Conservation (phyloP, 2,888 invertebrate species). For the Microchrysa polita region DNA sequence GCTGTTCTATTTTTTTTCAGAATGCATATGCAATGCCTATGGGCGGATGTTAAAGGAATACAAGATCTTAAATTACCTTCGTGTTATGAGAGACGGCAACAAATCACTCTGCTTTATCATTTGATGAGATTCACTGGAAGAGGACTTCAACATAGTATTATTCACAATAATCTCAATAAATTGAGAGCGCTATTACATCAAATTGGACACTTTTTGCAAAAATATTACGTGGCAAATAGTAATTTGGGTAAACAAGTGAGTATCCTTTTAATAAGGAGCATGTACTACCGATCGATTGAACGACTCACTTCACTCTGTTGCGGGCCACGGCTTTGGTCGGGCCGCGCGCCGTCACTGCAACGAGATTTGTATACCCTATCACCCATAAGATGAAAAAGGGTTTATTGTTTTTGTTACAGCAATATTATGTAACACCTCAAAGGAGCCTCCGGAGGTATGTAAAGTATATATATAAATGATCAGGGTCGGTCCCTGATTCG, state of each 20-base stretch:
- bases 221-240: slow-evolving; percentile 52
- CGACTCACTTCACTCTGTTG: no score
- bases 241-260: slow-evolving; percentile 57
- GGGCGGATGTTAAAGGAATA: slow-evolving; percentile 53
- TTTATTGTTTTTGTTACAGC: no score
- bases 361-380: no score
- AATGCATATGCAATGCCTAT: slow-evolving; percentile 58
- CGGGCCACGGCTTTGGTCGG: no score
- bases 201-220: slow-evolving; percentile 46
- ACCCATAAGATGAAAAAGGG: no score
- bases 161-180: no score
- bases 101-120: slow-evolving; percentile 18
- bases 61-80: neutral
- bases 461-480: no score
- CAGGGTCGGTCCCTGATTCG: no score
- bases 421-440: no score
- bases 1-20: slow-evolving; percentile 51
- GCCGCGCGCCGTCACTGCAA: no score
- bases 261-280: slow-evolving; percentile 44
- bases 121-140: neutral
- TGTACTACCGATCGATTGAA: no score
- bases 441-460: no score
- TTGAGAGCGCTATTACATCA: slow-evolving; percentile 9
- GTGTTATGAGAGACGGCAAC: slow-evolving; percentile 20
- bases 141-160: neutral